These are phyloP conservation scores for Scophthalmus maximus DNA, from an alignment of 2,113 vertebrate species.

Conservation along the genomic window DNA sequence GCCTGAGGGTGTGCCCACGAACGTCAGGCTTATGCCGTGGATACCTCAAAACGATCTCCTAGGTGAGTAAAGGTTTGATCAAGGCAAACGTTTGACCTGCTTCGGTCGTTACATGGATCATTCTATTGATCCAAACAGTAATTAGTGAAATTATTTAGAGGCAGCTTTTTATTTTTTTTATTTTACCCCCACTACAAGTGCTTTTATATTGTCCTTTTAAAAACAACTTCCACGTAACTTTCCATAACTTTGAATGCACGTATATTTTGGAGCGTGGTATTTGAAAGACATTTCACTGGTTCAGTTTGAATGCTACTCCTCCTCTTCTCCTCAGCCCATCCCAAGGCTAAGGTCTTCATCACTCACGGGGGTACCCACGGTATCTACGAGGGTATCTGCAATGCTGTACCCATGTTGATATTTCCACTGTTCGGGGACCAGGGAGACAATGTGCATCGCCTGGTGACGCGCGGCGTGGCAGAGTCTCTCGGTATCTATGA, in stretches of 20 bases:
- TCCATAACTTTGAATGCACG: no score
- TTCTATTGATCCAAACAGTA: not conserved
- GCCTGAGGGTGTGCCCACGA: slow-evolving; percentile 84
- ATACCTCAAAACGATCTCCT: slow-evolving; percentile 96
- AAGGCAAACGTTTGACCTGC: no score
- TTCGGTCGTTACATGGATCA: no score
- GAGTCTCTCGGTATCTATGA: slow-evolving; percentile 82
- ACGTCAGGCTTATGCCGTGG: slow-evolving; percentile 92
- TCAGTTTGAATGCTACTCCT: not conserved
- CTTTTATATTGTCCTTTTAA: not conserved
- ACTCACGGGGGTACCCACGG: slow-evolving; percentile 93
- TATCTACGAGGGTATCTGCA: slow-evolving; percentile 92
- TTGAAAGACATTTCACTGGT: not conserved
- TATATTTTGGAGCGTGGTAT: not conserved
- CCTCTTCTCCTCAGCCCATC: slow-evolving; percentile 84
- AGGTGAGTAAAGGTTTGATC: no score
- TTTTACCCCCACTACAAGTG: no score
- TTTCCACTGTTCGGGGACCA: slow-evolving; percentile 95
- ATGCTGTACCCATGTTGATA: slow-evolving; percentile 92
- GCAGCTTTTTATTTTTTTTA: no score
- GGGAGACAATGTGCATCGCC: slow-evolving; percentile 86
- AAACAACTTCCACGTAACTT: not conserved
- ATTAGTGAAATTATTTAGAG: no score
- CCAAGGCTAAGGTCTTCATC: slow-evolving; percentile 91
- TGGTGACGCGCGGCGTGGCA: slow-evolving; percentile 87